phyloP scores from a whole-genome alignment of 2,113 vertebrate genomes.

The Proterorhinus semilunaris region DNA sequence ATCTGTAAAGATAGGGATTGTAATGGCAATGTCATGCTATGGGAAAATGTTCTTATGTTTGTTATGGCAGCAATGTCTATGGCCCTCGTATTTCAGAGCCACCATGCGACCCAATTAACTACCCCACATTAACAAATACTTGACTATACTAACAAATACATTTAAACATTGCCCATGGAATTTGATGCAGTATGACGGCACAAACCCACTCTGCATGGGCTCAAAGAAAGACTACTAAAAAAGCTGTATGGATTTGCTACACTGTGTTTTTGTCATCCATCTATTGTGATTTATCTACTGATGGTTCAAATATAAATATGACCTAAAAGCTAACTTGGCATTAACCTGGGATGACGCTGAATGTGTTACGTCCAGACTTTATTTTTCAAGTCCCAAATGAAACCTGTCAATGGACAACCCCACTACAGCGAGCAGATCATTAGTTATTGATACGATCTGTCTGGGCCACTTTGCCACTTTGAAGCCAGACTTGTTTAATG shows the following conservation, averaged over 20 bases:
- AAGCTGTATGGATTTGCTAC: background rate
- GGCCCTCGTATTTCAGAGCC: too few relatives aligned
- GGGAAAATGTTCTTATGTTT: too few relatives aligned
- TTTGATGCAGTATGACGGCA: too few relatives aligned
- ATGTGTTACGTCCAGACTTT: background rate
- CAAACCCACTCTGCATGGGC: too few relatives aligned
- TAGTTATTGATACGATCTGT: slow-evolving; percentile 1
- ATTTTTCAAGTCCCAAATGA: slow-evolving; percentile 1
- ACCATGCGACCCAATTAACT: too few relatives aligned
- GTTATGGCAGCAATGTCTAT: too few relatives aligned
- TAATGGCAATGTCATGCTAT: too few relatives aligned
- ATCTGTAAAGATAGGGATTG: too few relatives aligned
- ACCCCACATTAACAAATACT: too few relatives aligned
- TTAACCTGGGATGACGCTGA: background rate
- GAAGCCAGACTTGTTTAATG: slow-evolving; percentile 26
- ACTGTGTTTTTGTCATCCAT: background rate
- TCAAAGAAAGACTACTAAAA: too few relatives aligned
- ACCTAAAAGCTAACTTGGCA: background rate
- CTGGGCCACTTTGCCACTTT: slow-evolving; percentile 1
- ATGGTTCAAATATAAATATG: background rate
- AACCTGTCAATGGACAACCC: background rate
- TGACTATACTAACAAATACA: too few relatives aligned
- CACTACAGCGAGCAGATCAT: background rate
- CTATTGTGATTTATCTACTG: background rate
- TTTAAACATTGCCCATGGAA: too few relatives aligned